Base-by-base conservation (phyloP, 2,888 invertebrate genomes). In the Auanema sp. region DNA sequence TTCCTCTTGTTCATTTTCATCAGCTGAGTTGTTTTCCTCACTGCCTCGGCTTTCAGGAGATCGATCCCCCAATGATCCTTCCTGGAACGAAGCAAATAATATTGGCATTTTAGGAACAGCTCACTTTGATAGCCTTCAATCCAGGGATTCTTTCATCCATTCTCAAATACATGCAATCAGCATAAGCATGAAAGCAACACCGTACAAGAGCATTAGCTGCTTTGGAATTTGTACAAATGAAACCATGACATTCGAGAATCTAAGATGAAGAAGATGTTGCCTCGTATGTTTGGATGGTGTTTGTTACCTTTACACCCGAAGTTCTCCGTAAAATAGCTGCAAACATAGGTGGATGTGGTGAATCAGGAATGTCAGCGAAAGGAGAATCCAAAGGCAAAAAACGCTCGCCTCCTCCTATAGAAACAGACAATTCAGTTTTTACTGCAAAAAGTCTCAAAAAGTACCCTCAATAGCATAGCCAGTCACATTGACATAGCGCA, bases 161-260 rank as follows among this genome's bases (percentile, higher is more conserved):
- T 54, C 72, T 69, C 52, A 80, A 47, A 52, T 93, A 93, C 73
- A 92, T 92, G 78, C 92, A 92, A 85, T 95, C 95, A 0, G 94
- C 94, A 86, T 95, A 96, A 56, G 95, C 93, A 87, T 95, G 95
- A 86, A 96, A 96, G 86, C 94, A 95, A 86, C 94, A 94, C 79
- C 85, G 64, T 66, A 83, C 83, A 83, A 98, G 89, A 78, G 97
- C 96, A 86, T 97, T 93, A 70, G 97, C 97, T 53, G 97, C 96
- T 84, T 93, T 91, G 85, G 94, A 93, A 64, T 93, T 90, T 79
- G 94, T 92, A 86, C 95, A 94, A 83, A 98, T 93, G 86, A 98
- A 97, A 71, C 95, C 94, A 87, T 98, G 97, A 87, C 97, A 97
- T 87, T 98, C 98, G 70, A 98, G 88, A 14, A 83, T 79, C 78